These are phyloP conservation scores for Pristionchus pacificus DNA, from an alignment of 1,140 invertebrate genomes.

Conservation along the genomic window DNA sequence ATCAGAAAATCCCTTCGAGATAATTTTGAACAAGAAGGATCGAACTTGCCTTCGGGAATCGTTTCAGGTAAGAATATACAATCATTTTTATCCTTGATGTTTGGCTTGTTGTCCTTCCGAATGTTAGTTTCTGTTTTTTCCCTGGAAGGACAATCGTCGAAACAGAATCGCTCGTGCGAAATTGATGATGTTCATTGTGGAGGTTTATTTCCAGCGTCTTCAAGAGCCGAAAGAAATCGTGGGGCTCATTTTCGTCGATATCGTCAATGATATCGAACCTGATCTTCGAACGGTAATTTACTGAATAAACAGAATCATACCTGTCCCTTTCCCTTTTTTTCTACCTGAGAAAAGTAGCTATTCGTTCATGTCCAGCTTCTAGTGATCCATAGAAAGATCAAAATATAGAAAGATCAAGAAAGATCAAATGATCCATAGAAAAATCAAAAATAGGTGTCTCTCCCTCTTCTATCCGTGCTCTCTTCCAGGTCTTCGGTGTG, in stretches of 20 bases:
- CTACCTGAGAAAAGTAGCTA: too few relatives aligned
- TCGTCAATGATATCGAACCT: slow-evolving; percentile 52
- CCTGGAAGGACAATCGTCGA: background rate
- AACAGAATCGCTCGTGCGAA: background rate
- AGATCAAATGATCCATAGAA: too few relatives aligned
- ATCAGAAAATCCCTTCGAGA: slow-evolving; percentile 55
- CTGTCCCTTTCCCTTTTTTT: background rate
- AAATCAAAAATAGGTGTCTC: too few relatives aligned
- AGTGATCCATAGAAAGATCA: too few relatives aligned
- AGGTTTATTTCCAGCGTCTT: slow-evolving; percentile 40
- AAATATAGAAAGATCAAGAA: too few relatives aligned
- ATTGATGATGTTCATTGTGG: background rate
- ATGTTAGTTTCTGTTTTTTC: background rate
- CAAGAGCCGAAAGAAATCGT: slow-evolving; percentile 55
- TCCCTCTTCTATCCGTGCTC: background rate
- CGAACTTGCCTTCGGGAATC: slow-evolving; percentile 51
- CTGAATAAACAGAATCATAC: background rate
- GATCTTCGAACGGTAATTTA: slow-evolving; percentile 49
- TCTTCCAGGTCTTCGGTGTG: slow-evolving; percentile 52
- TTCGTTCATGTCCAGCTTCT: too few relatives aligned
- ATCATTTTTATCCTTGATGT: background rate
- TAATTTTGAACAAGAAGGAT: slow-evolving; percentile 50
- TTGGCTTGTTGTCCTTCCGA: background rate
- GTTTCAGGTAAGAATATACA: slow-evolving; percentile 39
- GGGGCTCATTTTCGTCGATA: slow-evolving; percentile 52